A percentile compares a stretch with the other conserved stretches of the same genome.
These are phyloP conservation scores for Dissostichus mawsoni DNA, from an alignment of 2,113 vertebrate species.

Conservation along the genomic window DNA sequence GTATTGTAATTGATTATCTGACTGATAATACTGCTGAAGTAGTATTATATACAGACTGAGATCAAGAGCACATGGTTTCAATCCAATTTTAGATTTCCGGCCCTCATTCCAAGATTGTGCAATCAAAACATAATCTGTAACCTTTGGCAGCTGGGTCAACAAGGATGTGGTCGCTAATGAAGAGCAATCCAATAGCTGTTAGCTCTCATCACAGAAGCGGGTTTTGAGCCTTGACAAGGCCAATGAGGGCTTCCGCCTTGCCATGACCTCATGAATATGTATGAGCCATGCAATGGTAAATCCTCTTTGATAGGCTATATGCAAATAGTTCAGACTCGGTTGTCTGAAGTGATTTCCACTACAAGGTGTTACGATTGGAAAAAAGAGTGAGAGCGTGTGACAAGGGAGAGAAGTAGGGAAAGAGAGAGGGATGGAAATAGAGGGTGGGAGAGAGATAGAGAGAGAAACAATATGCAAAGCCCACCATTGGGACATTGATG, in stretches of 20 bases:
- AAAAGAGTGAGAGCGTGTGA: constrained; percentile 41
- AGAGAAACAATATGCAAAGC: constrained; percentile 1
- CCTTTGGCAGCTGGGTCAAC: constrained; percentile 40
- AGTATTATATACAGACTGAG: constrained; percentile 14
- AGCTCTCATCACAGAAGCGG: constrained; percentile 61
- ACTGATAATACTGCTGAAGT: constrained; percentile 28
- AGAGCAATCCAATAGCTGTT: constrained; percentile 60
- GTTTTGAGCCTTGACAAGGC: constrained; percentile 56
- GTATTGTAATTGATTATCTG: constrained; percentile 23
- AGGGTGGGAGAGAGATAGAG: neutral
- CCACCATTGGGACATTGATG: constrained; percentile 54
- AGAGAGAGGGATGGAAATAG: neutral
- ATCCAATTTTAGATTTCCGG: constrained; percentile 19
- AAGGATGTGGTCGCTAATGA: constrained; percentile 47
- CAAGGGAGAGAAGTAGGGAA: neutral
- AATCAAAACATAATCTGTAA: constrained; percentile 33
- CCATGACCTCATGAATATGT: constrained; percentile 74
- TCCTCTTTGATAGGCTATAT: constrained; percentile 68
- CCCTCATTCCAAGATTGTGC: constrained; percentile 10
- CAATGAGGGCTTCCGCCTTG: constrained; percentile 60
- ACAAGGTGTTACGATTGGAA: constrained; percentile 38
- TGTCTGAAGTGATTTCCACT: constrained; percentile 75
- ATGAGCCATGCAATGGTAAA: constrained; percentile 48
- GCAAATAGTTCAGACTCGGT: constrained; percentile 70
- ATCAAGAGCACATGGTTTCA: constrained; percentile 27